Percentiles rank a stretch among this genome's conserved stretches.
phyloP scores from a whole-genome alignment of 1,140 invertebrate species.

The Micrasema minimum region DNA sequence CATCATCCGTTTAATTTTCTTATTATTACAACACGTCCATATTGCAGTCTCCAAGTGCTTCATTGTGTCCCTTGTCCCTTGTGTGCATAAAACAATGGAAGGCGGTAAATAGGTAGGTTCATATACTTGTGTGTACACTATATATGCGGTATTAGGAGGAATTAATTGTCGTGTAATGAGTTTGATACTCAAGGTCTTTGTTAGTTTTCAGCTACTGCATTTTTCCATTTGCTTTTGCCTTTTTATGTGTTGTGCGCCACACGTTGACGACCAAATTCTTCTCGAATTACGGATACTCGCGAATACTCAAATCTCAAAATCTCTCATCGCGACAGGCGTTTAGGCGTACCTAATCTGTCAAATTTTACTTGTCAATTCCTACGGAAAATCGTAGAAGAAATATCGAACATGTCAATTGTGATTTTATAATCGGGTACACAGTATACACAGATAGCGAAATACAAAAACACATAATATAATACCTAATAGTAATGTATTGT shows the following conservation, averaged over 20 bases:
- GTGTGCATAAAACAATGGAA: constrained; percentile 64
- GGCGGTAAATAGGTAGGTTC: constrained; percentile 61
- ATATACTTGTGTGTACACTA: constrained; percentile 20
- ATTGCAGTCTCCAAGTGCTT: constrained; percentile 66
- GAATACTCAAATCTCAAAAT: too few species aligned
- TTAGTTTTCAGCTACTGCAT: constrained; percentile 37
- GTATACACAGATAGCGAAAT: too few species aligned
- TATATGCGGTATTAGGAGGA: constrained; percentile 40
- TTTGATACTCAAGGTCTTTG: constrained; percentile 43
- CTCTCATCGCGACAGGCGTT: constrained; percentile 9
- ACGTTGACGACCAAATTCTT: not conserved
- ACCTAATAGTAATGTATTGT: not conserved
- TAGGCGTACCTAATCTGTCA: constrained; percentile 23
- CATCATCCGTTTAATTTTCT: constrained; percentile 38
- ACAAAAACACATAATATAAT: too few species aligned
- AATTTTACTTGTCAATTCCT: constrained; percentile 21
- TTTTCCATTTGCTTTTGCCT: too few species aligned
- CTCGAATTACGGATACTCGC: too few species aligned
- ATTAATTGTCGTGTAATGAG: constrained; percentile 48
- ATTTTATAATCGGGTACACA: constrained; percentile 3
- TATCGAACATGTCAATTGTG: constrained; percentile 1
- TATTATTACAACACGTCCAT: constrained; percentile 60
- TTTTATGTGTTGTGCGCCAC: not conserved
- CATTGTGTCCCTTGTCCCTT: constrained; percentile 64
- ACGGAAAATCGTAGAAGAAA: not conserved